Conservation (phyloP, 2,888 invertebrate species). For the Pasiphila rectangulata region DNA sequence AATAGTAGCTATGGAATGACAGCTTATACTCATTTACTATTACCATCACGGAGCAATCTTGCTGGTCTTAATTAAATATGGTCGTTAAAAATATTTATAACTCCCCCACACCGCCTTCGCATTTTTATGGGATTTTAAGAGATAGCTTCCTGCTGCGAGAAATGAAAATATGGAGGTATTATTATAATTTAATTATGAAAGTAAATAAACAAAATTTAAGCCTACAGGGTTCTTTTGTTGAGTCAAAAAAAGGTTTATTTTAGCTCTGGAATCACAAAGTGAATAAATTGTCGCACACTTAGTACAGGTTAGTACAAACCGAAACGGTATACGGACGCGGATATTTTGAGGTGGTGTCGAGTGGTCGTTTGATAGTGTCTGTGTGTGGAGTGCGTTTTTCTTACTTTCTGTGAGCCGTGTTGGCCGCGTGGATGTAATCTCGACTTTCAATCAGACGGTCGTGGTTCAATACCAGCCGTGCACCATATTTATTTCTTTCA, state of each 20-base stretch:
- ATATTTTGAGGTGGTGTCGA: too few species aligned
- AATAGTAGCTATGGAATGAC: not conserved
- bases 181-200: constrained; percentile 21
- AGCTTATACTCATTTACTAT: constrained; percentile 44
- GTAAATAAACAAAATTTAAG: constrained; percentile 14
- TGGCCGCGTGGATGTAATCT: too few species aligned
- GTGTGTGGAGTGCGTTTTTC: too few species aligned
- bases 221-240: not conserved
- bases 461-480: too few species aligned
- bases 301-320: too few species aligned
- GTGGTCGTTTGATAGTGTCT: too few species aligned
- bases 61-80: constrained; percentile 65
- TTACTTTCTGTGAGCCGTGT: too few species aligned
- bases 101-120: constrained; percentile 54
- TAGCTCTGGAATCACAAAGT: too few species aligned
- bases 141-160: constrained; percentile 26
- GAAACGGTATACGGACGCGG: too few species aligned
- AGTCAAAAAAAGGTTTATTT: not conserved
- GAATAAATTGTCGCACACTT: too few species aligned
- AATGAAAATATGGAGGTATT: constrained; percentile 30
- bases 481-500: too few species aligned
- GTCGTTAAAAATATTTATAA: constrained; percentile 76
- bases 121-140: constrained; percentile 67
- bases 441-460: too few species aligned
- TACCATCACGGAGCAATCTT: constrained; percentile 46